Percentiles rank a stretch among this genome's conserved stretches.
Evolutionary conservation across 2,797 vertebrate species (phyloP).

Genomic region (Mormyrus hasselquistii): DNA sequence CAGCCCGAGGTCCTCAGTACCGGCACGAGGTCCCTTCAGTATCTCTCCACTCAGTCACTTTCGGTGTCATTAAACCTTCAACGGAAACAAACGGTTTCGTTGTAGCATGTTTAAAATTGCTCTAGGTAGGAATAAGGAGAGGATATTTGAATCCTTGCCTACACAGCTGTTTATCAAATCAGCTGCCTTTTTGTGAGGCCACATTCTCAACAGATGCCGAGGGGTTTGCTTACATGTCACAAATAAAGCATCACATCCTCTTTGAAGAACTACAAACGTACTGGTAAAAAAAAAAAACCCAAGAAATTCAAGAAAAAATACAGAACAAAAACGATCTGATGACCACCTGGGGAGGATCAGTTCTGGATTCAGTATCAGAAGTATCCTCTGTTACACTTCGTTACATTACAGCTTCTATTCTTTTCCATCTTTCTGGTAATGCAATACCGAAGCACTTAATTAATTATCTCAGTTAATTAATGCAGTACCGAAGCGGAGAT

Average conservation of each 20-base stretch:
- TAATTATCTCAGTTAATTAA: background rate
- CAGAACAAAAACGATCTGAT: background rate
- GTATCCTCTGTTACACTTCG: background rate
- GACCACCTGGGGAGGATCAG: background rate
- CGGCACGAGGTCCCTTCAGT: background rate
- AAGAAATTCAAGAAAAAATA: background rate
- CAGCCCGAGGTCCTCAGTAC: background rate
- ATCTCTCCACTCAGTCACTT: background rate
- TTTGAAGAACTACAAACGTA: background rate
- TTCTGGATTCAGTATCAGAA: conserved; percentile 2
- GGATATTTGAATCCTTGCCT: background rate
- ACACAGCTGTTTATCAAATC: background rate
- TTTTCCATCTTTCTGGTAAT: background rate
- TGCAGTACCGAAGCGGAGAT: background rate
- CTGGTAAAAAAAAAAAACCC: background rate
- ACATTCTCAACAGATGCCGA: background rate
- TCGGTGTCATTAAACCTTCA: background rate
- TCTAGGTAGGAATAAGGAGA: background rate
- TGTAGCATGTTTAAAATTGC: background rate
- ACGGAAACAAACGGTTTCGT: background rate
- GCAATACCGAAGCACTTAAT: background rate
- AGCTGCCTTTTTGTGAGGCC: background rate
- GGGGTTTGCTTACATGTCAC: background rate
- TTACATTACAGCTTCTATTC: background rate
- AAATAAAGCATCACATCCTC: background rate